Conservation (phyloP, 2,113 vertebrate genomes). For the Amblyornis subalaris region DNA sequence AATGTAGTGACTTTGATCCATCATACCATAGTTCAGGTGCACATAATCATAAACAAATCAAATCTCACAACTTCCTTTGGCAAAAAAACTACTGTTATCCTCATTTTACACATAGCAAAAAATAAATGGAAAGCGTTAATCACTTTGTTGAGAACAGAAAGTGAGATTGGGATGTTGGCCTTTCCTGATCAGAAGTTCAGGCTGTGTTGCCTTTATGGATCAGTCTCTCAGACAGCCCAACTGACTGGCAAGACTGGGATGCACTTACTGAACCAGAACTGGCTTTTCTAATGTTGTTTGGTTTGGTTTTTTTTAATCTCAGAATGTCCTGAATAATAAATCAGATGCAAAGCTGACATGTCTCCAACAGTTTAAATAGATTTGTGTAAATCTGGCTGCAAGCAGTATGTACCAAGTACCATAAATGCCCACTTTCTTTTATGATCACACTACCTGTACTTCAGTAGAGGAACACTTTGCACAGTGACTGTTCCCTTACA, state of each 20-base stretch:
- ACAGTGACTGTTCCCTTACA: background rate
- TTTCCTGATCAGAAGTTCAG: background rate
- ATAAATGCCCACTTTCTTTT: background rate
- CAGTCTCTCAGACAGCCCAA: background rate
- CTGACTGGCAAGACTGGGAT: background rate
- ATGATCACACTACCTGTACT: background rate
- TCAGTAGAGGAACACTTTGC: background rate
- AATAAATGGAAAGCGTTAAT: background rate
- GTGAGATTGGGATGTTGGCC: background rate
- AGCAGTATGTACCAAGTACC: background rate
- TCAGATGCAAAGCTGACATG: background rate
- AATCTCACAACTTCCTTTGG: background rate
- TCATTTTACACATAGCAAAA: background rate
- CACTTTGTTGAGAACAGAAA: background rate
- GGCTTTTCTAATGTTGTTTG: background rate
- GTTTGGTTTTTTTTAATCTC: background rate
- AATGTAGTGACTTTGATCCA: background rate
- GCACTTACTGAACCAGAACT: background rate
- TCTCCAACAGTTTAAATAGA: background rate
- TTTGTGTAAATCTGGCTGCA: background rate
- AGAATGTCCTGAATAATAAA: background rate
- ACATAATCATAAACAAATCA: background rate
- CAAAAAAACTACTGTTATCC: background rate
- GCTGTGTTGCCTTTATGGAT: background rate
- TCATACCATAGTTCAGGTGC: background rate